Evolutionary conservation across 2,113 vertebrate genomes (phyloP).

Genomic region (Tachysurus vachellii): DNA sequence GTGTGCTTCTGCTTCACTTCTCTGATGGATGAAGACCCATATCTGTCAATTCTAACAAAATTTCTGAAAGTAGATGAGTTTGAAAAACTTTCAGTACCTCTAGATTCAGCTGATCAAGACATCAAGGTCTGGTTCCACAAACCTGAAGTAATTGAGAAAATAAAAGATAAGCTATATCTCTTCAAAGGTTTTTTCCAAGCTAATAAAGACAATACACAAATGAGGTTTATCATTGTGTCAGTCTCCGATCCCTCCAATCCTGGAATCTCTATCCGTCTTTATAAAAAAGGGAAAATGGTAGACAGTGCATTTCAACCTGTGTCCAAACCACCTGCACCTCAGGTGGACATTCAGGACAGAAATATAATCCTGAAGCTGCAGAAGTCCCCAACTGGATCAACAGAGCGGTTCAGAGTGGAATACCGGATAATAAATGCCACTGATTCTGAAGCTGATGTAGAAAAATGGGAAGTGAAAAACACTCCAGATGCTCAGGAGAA

Average conservation of each 20-base stretch:
- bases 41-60: background rate
- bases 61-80: background rate
- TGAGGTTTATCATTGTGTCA: conserved; percentile 13
- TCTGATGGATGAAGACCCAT: conserved; percentile 44
- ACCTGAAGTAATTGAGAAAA: background rate
- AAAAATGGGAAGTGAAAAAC: background rate
- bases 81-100: background rate
- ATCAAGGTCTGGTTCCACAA: background rate
- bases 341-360: background rate
- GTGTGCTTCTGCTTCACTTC: conserved; percentile 59
- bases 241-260: conserved; percentile 2
- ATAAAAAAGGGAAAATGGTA: conserved; percentile 1
- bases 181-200: conserved; percentile 5
- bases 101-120: background rate
- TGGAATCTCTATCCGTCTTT: conserved; percentile 31
- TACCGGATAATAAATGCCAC: background rate
- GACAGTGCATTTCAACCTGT: conserved; percentile 9
- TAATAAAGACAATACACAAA: background rate
- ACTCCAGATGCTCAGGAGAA: conserved; percentile 6
- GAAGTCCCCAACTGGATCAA: conserved; percentile 10
- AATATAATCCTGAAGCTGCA: conserved; percentile 21
- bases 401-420: conserved; percentile 23
- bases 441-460: background rate
- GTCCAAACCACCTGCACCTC: conserved; percentile 23
- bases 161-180: background rate